Percentiles rank a stretch among this genome's conserved stretches.
These are phyloP conservation scores for Sceliomorpha sp. DNA, from an alignment of 2,888 invertebrate species.

Conservation along the genomic window DNA sequence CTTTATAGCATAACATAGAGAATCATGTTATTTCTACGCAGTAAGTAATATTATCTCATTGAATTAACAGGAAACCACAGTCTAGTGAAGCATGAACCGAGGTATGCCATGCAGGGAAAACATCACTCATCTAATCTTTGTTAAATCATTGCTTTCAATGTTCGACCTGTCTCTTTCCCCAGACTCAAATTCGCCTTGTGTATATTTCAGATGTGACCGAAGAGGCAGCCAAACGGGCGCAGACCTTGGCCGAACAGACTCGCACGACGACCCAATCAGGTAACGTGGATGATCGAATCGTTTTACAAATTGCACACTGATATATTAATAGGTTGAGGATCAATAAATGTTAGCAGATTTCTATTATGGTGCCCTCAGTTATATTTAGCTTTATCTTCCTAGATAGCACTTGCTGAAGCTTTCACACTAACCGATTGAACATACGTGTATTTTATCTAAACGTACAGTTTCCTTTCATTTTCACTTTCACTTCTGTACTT, in stretches of 20 bases:
- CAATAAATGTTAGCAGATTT: slow-evolving; percentile 69
- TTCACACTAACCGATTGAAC: slow-evolving; percentile 75
- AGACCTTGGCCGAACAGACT: slow-evolving; percentile 70
- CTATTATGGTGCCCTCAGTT: slow-evolving; percentile 79
- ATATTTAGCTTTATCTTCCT: slow-evolving; percentile 81
- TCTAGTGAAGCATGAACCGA: slow-evolving; percentile 79
- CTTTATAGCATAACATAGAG: slow-evolving; percentile 67
- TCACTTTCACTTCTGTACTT: no score
- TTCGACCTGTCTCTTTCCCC: slow-evolving; percentile 55
- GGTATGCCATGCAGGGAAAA: slow-evolving; percentile 79
- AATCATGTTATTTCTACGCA: slow-evolving; percentile 68
- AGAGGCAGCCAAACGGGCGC: slow-evolving; percentile 76
- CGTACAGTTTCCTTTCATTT: no score
- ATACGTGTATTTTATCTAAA: slow-evolving; percentile 76
- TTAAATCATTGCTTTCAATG: slow-evolving; percentile 79
- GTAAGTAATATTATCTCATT: slow-evolving; percentile 75
- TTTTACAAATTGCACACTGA: slow-evolving; percentile 36
- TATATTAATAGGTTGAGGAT: slow-evolving; percentile 68
- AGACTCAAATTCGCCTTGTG: slow-evolving; percentile 46
- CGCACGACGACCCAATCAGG: slow-evolving; percentile 69
- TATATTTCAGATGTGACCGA: slow-evolving; percentile 77
- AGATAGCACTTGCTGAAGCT: slow-evolving; percentile 80
- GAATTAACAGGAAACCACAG: slow-evolving; percentile 77
- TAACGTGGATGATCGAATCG: slow-evolving; percentile 60
- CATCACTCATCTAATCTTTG: slow-evolving; percentile 80